A percentile compares a stretch with the other conserved stretches of the same genome.
Evolutionary conservation across 2,797 vertebrate species (phyloP).

Genomic region (Bryconaethiops microstoma): DNA sequence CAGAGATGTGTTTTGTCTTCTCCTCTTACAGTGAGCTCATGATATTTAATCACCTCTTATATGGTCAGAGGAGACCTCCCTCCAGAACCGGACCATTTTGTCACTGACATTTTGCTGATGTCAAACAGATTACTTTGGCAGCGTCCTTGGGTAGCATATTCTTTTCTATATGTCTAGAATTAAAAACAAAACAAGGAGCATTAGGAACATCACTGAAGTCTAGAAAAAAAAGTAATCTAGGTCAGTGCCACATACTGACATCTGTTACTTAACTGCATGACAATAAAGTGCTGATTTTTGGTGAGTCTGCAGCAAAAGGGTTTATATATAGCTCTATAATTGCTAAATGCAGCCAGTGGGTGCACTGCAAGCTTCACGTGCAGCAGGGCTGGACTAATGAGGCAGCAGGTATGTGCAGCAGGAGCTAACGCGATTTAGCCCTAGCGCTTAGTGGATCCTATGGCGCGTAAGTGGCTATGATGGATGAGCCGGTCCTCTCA

Average conservation of each 20-base stretch:
- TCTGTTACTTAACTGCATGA: constrained; percentile 8
- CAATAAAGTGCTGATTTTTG: constrained; percentile 11
- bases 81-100: constrained; percentile 38
- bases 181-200: constrained; percentile 1
- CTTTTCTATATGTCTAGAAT: not conserved
- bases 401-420: constrained; percentile 80
- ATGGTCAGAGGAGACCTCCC: constrained; percentile 40
- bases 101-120: constrained; percentile 19
- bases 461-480: constrained; percentile 82
- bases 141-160: not conserved
- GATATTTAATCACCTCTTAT: constrained; percentile 58
- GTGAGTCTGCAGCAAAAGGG: constrained; percentile 15
- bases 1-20: constrained; percentile 56
- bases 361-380: constrained; percentile 68
- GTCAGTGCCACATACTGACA: not conserved
- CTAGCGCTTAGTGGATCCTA: constrained; percentile 79
- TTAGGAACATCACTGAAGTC: not conserved
- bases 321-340: constrained; percentile 56
- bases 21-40: constrained; percentile 48
- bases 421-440: constrained; percentile 80
- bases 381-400: constrained; percentile 76
- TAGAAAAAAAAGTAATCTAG: not conserved
- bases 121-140: constrained; percentile 26
- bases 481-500: constrained; percentile 79
- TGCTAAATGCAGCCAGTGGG: constrained; percentile 42